Base-by-base conservation (phyloP, 1,140 invertebrate genomes). In the Orchestia grillus region DNA sequence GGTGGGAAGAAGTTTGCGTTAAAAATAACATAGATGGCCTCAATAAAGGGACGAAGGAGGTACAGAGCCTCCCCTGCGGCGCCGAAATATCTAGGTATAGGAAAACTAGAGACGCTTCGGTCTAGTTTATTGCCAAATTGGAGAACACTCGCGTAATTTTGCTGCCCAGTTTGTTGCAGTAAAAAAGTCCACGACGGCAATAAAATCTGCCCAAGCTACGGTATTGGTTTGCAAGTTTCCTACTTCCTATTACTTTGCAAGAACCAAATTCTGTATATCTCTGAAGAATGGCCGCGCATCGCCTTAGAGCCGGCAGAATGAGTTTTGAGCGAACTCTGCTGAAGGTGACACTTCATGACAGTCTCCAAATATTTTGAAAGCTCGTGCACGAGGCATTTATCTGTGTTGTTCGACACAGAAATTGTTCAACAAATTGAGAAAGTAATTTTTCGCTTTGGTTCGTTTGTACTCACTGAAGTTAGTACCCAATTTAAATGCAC, bases 61-160 rank as follows among this genome's bases (percentile, higher is more conserved):
- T 90, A 42, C 11, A 42, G 88, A 16, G 88, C 43, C 88, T 90
- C 88, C 88, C 88, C 88, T 42, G 88, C 15, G 88, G 88, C 88
- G 43, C 88, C 41, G 88, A 42, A 90, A 94, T n/a, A 45, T 94
- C 92, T 94, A 94, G 92, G 92, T 94, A 94, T 91, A 94, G 92
- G 92, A 94, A 94, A 94, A 94, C 43, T 94, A 94, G 92, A 47
- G 92, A 94, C 92, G 92, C 92, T 47, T 45, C 44, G 43, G 92
- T 44, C 92, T 45, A 45, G 92, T 94, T 94, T 94, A 94, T 94
- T n/a, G 92, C 92, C 92, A 94, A 94, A 94, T 94, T 94, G 43
- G 92, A 94, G 92, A 94, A 94, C 92, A 94, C 92, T 94, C 92
- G 92, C 92, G 92, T 94, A 94, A 94, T 94, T 94, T 94, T 94